Percentiles rank a stretch among this genome's conserved stretches.
These are phyloP conservation scores for Pachyseris speciosa DNA, from an alignment of 64 coral and sea anemone species.

Conservation along the genomic window DNA sequence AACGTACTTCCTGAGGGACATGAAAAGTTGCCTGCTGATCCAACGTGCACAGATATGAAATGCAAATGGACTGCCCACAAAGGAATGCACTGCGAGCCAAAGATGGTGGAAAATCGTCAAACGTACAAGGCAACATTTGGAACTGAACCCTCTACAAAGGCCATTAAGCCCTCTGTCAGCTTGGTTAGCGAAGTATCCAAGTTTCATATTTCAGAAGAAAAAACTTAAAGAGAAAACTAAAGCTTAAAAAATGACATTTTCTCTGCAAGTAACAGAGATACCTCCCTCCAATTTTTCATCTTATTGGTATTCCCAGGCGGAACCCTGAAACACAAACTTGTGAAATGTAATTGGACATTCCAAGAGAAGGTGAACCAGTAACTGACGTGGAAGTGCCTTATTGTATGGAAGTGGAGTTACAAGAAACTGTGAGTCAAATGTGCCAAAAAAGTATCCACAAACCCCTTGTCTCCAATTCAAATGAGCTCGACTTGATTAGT, in stretches of 20 bases:
- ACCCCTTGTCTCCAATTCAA: not conserved
- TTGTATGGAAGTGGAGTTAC: slow-evolving; percentile 34
- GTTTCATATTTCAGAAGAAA: not conserved
- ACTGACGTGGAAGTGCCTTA: slow-evolving; percentile 31
- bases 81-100: slow-evolving; percentile 28
- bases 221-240: not conserved
- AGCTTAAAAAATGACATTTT: slow-evolving; percentile 49
- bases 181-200: not conserved
- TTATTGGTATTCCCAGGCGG: not conserved
- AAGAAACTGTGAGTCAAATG: slow-evolving; percentile 5
- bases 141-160: not conserved
- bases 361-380: not conserved
- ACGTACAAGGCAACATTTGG: slow-evolving; percentile 45
- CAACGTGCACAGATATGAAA: slow-evolving; percentile 44
- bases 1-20: slow-evolving; percentile 26
- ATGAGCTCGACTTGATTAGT: slow-evolving; percentile 17
- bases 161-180: not conserved
- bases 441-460: slow-evolving; percentile 12
- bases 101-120: slow-evolving; percentile 41
- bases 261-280: slow-evolving; percentile 4
- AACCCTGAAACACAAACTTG: not conserved
- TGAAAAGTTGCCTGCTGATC: not conserved
- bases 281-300: slow-evolving; percentile 52
- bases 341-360: not conserved
- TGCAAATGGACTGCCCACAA: slow-evolving; percentile 40